phyloP scores from a whole-genome alignment of 2,797 vertebrate species.

The Bucorvus abyssinicus region DNA sequence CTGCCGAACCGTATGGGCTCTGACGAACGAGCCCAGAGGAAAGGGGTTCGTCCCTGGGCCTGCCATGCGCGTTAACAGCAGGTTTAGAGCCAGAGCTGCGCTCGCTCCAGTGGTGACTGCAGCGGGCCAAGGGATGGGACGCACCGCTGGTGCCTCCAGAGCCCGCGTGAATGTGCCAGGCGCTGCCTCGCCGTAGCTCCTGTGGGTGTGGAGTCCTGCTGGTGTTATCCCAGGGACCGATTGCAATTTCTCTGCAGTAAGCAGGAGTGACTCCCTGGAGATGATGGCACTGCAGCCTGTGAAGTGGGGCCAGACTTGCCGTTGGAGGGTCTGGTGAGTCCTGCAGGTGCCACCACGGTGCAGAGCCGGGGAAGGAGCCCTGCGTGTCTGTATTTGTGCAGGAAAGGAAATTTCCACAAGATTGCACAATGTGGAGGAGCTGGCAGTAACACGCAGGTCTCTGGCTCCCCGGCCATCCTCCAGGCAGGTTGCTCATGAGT shows the following conservation, averaged over 20 bases:
- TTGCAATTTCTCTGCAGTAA: background rate
- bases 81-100: background rate
- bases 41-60: background rate
- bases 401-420: background rate
- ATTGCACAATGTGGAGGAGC: background rate
- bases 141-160: background rate
- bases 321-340: accelerated
- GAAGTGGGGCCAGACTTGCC: accelerated
- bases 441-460: background rate
- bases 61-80: background rate
- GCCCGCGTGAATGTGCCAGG: background rate
- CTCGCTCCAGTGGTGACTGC: background rate
- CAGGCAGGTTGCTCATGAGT: background rate
- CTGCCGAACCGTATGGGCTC: background rate
- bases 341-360: accelerated
- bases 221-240: background rate
- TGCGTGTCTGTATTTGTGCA: accelerated
- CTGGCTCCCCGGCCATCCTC: background rate
- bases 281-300: background rate
- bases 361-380: background rate
- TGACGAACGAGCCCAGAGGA: background rate
- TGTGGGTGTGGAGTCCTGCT: background rate
- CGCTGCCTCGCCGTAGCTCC: background rate
- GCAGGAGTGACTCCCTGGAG: background rate
- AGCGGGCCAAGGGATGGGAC: background rate